Evolutionary conservation across 2,113 vertebrate species (phyloP), one percentile per base, ranked within the genome.

Genomic region (Pseudopodoces humilis): DNA sequence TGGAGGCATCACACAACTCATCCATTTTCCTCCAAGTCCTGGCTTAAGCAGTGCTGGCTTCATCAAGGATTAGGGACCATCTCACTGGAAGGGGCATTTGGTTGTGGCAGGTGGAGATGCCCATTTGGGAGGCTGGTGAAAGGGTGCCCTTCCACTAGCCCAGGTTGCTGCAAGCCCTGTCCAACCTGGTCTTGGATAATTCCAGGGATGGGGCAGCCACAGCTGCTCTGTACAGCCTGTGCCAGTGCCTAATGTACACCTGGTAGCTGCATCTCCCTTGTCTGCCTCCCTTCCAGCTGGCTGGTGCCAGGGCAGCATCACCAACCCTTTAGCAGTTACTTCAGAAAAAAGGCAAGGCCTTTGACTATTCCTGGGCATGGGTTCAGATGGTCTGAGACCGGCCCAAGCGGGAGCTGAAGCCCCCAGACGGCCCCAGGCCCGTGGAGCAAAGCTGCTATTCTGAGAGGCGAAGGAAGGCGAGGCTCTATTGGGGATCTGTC

Each of bases 401-500:
- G 37, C 80, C 58, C 18, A 74, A 25, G 83, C 1, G 39, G 1
- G 47, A 90, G 88, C 55, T 55, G 83, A 43, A 92, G 70, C 56
- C 82, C 86, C 87, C 91, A 24, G 58, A 6, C 5, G 2, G 75
- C 84, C 81, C 81, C 39, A 3, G 58, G 71, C 75, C 74, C 10
- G 0, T 0, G 17, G 46, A 74, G 75, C 49, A 81, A 16, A 70
- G 71, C 46, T 55, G 90, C 96, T 92, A 11, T 81, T 84, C 55
- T 30, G 84, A 86, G 95, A 95, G 68, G 88, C 19, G 3, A 52
- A 9, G 18, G 46, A 23, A 43, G 17, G 68, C 30, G 4, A 37
- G 79, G 71, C 53, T 43, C 63, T 89, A 89, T 86, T 15, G 95
- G 90, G 85, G 82, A 95, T 92, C 87, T 97, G 96, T 94, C 96